Evolutionary conservation across 2,797 vertebrate species (phyloP), one percentile per base, ranked within the genome.

Genomic region (Todus mexicanus): DNA sequence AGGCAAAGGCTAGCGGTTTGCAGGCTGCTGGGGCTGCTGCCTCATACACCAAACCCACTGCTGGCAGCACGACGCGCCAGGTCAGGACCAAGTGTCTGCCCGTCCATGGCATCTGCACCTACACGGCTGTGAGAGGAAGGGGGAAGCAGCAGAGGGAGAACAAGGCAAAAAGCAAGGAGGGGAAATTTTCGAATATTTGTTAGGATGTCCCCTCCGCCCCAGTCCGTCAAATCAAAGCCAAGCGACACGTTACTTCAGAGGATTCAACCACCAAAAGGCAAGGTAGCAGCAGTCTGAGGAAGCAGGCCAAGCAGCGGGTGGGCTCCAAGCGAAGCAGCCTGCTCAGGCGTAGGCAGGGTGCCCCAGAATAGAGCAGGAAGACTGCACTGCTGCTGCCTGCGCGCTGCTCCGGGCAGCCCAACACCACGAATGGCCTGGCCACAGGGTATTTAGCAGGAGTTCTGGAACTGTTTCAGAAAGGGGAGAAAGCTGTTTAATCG

Each of bases 321-420:
- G 31, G 51, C 40, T 87, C 33, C 47, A 78, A 86, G 51, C 5
- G 17, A 60, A 86, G 25, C 35, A 64, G 26, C 68, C 50, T 75
- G 60, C 83, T 86, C n/a, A 40, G 53, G 56, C 1, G 0, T 33
- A 56, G 76, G 47, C 45, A 27, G 1, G 0, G 43, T 8, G 9
- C 63, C 35, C 50, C 54, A 69, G 54, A 86, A 86, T 1, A 88
- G 59, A 75, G 40, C 59, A 19, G 60, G 51, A 57, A 77, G 53
- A 7, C 37, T 18, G 56, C 23, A 5, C 37, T 42, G 31, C 54
- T 12, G 21, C 60, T 57, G 60, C 54, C 65, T 33, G n/a, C 6
- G 57, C n/a, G 6, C 50, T 17, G 15, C 33, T 64, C 78, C 1
- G 0, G 21, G 45, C 68, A 64, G 22, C 51, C 27, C 27, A 5